Percentiles rank a stretch among this genome's conserved stretches.
Conservation (phyloP, 1,140 invertebrate genomes). For the Meloidogyne hapla region DNA sequence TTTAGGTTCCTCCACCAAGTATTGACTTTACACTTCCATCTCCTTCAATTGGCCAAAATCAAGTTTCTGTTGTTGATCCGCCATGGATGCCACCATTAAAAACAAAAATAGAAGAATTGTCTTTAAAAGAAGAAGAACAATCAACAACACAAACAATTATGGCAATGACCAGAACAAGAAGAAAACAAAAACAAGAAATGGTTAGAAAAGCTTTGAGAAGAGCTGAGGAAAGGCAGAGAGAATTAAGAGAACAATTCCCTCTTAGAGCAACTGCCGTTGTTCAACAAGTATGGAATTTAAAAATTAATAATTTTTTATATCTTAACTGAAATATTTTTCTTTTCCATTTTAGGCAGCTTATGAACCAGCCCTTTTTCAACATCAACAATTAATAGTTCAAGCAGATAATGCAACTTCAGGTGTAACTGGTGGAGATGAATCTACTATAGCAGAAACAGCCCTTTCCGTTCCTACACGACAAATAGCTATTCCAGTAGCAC, state of each 20-base stretch:
- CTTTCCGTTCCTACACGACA: slow-evolving; percentile 65
- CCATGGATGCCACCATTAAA: slow-evolving; percentile 97
- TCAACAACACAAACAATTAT: slow-evolving; percentile 86
- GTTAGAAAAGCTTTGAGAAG: slow-evolving; percentile 89
- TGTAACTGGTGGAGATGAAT: slow-evolving; percentile 65
- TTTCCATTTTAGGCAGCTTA: slow-evolving; percentile 66
- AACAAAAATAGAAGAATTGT: slow-evolving; percentile 97
- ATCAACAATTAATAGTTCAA: slow-evolving; percentile 37
- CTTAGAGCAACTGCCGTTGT: slow-evolving; percentile 91
- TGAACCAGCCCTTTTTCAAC: slow-evolving; percentile 83
- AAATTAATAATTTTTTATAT: background rate
- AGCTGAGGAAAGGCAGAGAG: slow-evolving; percentile 88
- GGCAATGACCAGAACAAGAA: slow-evolving; percentile 93
- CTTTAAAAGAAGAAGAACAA: slow-evolving; percentile 94
- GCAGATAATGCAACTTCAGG: background rate
- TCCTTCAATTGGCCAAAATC: slow-evolving; percentile 91
- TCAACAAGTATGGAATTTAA: slow-evolving; percentile 76
- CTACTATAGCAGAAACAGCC: slow-evolving; percentile 11
- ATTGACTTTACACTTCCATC: slow-evolving; percentile 98
- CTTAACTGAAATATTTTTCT: background rate
- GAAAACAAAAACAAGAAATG: slow-evolving; percentile 97
- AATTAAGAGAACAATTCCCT: slow-evolving; percentile 89
- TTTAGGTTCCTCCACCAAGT: slow-evolving; percentile 79
- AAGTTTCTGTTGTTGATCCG: slow-evolving; percentile 86
- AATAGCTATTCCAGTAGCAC: slow-evolving; percentile 75